Evolutionary conservation across 2,888 invertebrate species (phyloP).

Genomic region (Tuta absoluta): DNA sequence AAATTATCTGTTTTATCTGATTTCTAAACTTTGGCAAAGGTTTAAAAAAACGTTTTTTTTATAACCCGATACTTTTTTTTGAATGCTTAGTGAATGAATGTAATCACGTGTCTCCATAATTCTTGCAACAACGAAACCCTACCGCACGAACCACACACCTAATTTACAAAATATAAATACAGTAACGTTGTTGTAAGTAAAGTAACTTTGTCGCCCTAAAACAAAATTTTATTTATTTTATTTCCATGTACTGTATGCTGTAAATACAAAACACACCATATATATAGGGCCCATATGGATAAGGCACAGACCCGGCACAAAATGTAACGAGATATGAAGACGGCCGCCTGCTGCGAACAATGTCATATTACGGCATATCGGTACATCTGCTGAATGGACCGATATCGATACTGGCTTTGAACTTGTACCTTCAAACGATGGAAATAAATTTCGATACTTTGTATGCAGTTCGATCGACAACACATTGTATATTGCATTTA

Average conservation of each 20-base stretch:
- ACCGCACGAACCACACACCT: too few species aligned
- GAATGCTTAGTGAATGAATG: too few species aligned
- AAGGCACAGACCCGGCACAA: constrained; percentile 35
- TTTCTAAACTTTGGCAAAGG: too few species aligned
- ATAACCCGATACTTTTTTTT: too few species aligned
- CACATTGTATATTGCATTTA: neutral
- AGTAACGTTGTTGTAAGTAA: too few species aligned
- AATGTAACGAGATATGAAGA: constrained; percentile 63
- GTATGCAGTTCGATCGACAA: constrained; percentile 1
- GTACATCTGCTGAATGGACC: constrained; percentile 46
- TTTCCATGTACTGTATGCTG: neutral
- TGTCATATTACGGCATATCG: constrained; percentile 59
- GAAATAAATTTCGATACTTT: constrained; percentile 25
- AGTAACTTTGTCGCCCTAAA: neutral
- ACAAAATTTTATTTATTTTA: neutral
- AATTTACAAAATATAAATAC: too few species aligned
- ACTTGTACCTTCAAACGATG: constrained; percentile 21
- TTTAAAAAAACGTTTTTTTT: too few species aligned
- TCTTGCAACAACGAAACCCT: too few species aligned
- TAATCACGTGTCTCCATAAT: too few species aligned
- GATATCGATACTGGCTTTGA: constrained; percentile 20
- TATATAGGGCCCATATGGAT: constrained; percentile 31
- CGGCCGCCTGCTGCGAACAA: constrained; percentile 61
- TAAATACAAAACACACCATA: constrained; percentile 6
- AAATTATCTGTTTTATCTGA: too few species aligned